phyloP scores from a whole-genome alignment of 2,797 vertebrate genomes.

The Gephyroberyx darwinii region DNA sequence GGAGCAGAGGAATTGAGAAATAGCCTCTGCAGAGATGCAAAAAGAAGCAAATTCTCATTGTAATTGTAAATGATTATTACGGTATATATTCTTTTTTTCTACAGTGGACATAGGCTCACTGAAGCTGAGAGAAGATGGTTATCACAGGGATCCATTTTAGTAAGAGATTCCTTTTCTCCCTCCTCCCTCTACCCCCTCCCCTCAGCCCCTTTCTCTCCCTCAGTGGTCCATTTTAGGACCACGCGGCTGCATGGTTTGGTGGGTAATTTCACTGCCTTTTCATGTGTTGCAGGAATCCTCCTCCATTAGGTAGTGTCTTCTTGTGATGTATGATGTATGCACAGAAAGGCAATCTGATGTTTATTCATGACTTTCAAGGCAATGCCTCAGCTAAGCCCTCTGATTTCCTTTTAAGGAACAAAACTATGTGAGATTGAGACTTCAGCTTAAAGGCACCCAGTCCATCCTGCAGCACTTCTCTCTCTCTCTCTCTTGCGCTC shows the following conservation, averaged over 20 bases:
- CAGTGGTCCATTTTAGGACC: constrained; percentile 76
- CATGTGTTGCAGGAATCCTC: constrained; percentile 81
- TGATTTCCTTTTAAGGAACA: constrained; percentile 87
- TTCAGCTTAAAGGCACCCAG: constrained; percentile 81
- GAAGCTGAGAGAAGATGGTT: constrained; percentile 54
- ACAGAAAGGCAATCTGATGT: constrained; percentile 82
- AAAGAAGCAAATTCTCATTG: constrained; percentile 41
- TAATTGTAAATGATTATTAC: constrained; percentile 50
- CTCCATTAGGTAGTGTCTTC: constrained; percentile 83
- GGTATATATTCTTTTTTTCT: constrained; percentile 48
- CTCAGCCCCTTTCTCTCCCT: constrained; percentile 60
- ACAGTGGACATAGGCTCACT: constrained; percentile 24
- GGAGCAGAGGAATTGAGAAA: constrained; percentile 26
- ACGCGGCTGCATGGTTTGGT: constrained; percentile 72
- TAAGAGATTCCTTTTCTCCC: constrained; percentile 63
- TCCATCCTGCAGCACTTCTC: constrained; percentile 68
- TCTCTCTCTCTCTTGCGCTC: constrained; percentile 1
- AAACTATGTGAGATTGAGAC: constrained; percentile 82
- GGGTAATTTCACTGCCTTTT: constrained; percentile 82
- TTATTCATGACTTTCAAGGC: constrained; percentile 85
- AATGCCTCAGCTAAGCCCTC: constrained; percentile 78
- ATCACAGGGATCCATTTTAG: constrained; percentile 77
- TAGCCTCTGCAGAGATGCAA: constrained; percentile 21
- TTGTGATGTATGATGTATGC: constrained; percentile 86
- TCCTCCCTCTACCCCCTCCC: constrained; percentile 52